Percentiles rank a stretch among this genome's conserved stretches.
Evolutionary conservation across 2,797 vertebrate species (phyloP).

Genomic region (Alfaro cultratus): DNA sequence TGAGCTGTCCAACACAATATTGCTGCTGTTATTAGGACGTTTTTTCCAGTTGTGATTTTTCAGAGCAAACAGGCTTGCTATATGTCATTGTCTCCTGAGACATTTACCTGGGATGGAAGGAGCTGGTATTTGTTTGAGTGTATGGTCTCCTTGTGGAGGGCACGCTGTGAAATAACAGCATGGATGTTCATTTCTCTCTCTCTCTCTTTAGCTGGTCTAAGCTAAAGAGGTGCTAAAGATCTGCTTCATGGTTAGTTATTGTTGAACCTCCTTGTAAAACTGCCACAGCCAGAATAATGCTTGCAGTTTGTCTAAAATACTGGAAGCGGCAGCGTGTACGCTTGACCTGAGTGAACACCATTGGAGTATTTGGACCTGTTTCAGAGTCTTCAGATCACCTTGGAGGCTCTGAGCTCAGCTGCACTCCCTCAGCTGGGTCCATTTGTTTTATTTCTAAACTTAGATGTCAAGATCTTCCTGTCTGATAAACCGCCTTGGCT

Average conservation of each 20-base stretch:
- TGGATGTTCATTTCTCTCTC: slow-evolving; percentile 17
- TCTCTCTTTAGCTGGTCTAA: slow-evolving; percentile 1
- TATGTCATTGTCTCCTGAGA: background rate
- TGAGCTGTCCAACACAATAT: slow-evolving; percentile 16
- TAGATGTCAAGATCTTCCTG: background rate
- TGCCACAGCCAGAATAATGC: background rate
- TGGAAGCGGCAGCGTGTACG: background rate
- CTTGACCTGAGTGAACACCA: slow-evolving; percentile 1
- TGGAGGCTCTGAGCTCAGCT: slow-evolving; percentile 9
- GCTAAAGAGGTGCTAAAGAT: background rate
- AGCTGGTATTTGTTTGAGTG: background rate
- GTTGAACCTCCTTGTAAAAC: slow-evolving; percentile 8
- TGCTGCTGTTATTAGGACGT: slow-evolving; percentile 28
- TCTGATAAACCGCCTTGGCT: background rate
- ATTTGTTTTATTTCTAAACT: slow-evolving; percentile 13
- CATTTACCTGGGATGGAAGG: background rate
- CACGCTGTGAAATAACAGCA: background rate
- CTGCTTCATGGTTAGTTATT: background rate
- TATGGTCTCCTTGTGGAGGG: slow-evolving; percentile 20
- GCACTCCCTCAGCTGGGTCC: background rate
- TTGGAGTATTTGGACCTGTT: slow-evolving; percentile 5
- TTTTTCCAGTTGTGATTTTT: slow-evolving; percentile 9
- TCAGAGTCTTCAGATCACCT: slow-evolving; percentile 9
- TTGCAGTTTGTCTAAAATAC: background rate
- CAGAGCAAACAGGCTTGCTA: background rate